Percentiles rank a stretch among this genome's conserved stretches.
Conservation (phyloP, 2,113 vertebrate genomes). For the Leucopsar rothschildi region DNA sequence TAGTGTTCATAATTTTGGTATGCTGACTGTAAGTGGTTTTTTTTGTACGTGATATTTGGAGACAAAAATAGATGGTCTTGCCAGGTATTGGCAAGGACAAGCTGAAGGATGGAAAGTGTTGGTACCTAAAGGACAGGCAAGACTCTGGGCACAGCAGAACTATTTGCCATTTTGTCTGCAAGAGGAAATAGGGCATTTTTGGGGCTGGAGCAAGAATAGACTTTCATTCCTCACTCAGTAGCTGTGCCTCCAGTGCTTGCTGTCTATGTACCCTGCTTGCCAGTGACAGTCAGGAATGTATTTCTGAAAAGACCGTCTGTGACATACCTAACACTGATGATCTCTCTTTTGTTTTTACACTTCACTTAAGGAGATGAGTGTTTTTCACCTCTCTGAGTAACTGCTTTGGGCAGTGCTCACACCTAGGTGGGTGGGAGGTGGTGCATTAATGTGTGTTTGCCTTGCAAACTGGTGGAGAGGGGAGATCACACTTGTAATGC, state of each 20-base stretch:
- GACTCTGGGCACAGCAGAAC: background rate
- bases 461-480: background rate
- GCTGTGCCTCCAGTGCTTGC: background rate
- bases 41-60: background rate
- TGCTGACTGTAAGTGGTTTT: background rate
- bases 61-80: background rate
- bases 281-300: background rate
- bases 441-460: background rate
- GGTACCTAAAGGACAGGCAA: background rate
- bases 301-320: background rate
- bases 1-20: background rate
- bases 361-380: background rate
- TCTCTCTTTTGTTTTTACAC: background rate
- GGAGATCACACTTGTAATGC: background rate
- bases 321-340: background rate
- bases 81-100: background rate
- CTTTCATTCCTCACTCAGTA: background rate
- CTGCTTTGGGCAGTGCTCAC: background rate
- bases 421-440: background rate
- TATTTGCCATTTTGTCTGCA: background rate
- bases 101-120: background rate
- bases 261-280: background rate
- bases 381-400: background rate
- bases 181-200: background rate
- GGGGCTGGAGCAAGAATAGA: background rate